Evolutionary conservation across 2,888 invertebrate genomes (phyloP), one percentile per base, ranked within the genome.

Genomic region (Calameuta filiformis): DNA sequence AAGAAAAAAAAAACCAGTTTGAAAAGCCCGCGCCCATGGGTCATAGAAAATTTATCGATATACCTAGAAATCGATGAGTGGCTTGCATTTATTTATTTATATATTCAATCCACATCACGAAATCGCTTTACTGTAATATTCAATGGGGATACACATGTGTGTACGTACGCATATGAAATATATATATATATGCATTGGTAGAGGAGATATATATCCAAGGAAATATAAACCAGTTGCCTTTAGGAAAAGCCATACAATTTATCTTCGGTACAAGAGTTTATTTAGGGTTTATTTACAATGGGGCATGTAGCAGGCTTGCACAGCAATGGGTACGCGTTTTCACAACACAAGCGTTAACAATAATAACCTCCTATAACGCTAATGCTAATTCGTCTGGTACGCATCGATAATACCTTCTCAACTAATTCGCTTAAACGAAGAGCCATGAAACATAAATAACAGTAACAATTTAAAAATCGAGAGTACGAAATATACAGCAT

Each of bases 401-500:
- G 56, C 23, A 56, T 56, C 56, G 56, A 23, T 23, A 56, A 56
- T 56, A 56, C 56, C 56, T 23, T 56, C 56, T 56, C 23, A 56
- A 56, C 87, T 90, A 89, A 85, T 85, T 56, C 86, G 82, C 87
- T 84, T 33, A 71, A 71, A 71, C 71, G 71, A 11, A 71, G 31
- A 71, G 33, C 71, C 71, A 33, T 83, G 81, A 81, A 89, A 89
- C 89, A 91, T 90, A 90, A 91, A 91, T 90, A 90, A 90, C 88
- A 86, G 86, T 88, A 90, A 90, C 90, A 89, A 86, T 88, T 56
- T 23, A 56, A 40, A 87, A 83, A 78, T 87, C 84, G 86, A 87
- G 84, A 86, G 56, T 89, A 87, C 85, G 87, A 90, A 90, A 89
- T 90, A 87, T 89, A 90, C 90, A 90, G 87, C 87, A 56, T 89